These are phyloP conservation scores for Upupa epops DNA, from an alignment of 2,113 vertebrate genomes.

Conservation along the genomic window DNA sequence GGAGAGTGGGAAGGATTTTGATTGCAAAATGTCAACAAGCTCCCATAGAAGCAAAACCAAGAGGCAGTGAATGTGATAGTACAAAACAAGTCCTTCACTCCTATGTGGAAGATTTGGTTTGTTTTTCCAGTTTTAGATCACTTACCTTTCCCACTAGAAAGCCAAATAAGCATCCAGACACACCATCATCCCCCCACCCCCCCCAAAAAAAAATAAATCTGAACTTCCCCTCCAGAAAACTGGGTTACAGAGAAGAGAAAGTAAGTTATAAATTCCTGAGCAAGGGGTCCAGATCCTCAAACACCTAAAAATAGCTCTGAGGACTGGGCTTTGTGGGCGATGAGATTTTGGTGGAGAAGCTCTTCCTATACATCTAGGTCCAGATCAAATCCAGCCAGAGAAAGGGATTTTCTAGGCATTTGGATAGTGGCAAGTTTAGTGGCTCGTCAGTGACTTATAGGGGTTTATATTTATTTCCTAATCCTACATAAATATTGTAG, in stretches of 20 bases:
- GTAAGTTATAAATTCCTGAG: not conserved
- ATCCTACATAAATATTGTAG: not conserved
- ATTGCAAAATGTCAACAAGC: constrained; percentile 39
- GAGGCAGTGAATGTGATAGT: not conserved
- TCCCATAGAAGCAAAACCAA: constrained; percentile 18
- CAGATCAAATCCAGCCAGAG: not conserved
- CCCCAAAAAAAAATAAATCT: no score
- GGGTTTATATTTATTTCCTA: constrained; percentile 1
- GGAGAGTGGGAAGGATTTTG: constrained; percentile 9
- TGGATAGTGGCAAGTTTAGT: not conserved
- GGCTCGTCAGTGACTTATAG: not conserved
- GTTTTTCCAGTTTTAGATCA: not conserved
- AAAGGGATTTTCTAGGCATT: not conserved
- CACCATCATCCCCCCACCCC: no score
- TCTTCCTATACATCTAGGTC: not conserved
- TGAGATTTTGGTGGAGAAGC: not conserved
- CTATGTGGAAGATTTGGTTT: not conserved
- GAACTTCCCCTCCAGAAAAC: not conserved
- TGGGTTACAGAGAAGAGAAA: not conserved
- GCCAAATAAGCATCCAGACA: not conserved
- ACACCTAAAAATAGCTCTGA: not conserved
- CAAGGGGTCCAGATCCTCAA: not conserved
- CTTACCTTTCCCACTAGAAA: not conserved
- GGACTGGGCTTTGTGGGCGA: not conserved
- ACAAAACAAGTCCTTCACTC: not conserved